These are phyloP conservation scores for Molorchus minor DNA, from an alignment of 2,888 invertebrate species.

Conservation along the genomic window DNA sequence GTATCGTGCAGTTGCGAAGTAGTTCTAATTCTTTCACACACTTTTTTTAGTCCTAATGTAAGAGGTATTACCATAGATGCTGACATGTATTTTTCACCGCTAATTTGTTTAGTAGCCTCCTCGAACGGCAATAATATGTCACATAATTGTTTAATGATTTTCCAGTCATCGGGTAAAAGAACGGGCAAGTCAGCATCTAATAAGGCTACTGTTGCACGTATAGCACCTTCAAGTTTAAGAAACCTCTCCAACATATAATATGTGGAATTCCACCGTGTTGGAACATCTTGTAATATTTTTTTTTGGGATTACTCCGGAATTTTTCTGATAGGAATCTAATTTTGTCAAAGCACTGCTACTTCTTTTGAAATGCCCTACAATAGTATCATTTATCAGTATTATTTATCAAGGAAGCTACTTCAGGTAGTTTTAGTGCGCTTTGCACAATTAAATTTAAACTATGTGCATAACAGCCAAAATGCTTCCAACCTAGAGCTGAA, in stretches of 20 bases:
- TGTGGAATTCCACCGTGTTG: conserved; percentile 36
- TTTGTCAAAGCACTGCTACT: conserved; percentile 7
- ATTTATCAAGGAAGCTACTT: not conserved
- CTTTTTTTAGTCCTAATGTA: conserved; percentile 31
- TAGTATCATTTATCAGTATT: conserved; percentile 11
- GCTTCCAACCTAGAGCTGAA: conserved; percentile 5
- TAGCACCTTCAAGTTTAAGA: conserved; percentile 23
- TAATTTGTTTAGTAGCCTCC: conserved; percentile 36
- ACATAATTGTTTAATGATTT: conserved; percentile 34
- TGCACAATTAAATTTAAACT: conserved; percentile 31
- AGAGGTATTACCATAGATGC: conserved; percentile 40
- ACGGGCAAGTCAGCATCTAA: conserved; percentile 30
- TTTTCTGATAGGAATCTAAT: conserved; percentile 21
- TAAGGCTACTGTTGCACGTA: conserved; percentile 28
- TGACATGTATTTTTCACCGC: conserved; percentile 37
- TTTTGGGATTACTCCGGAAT: conserved; percentile 25
- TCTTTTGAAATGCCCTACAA: conserved; percentile 40
- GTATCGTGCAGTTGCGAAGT: not conserved
- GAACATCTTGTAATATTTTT: conserved; percentile 31
- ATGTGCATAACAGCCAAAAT: conserved; percentile 30
- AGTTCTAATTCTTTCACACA: conserved; percentile 22
- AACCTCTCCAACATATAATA: conserved; percentile 36
- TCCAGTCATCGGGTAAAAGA: conserved; percentile 22
- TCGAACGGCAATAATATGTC: conserved; percentile 41
- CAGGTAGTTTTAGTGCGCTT: conserved; percentile 9